These are phyloP conservation scores for Tragelaphus imberbis DNA, from an alignment of 2,113 vertebrate species.

Conservation along the genomic window DNA sequence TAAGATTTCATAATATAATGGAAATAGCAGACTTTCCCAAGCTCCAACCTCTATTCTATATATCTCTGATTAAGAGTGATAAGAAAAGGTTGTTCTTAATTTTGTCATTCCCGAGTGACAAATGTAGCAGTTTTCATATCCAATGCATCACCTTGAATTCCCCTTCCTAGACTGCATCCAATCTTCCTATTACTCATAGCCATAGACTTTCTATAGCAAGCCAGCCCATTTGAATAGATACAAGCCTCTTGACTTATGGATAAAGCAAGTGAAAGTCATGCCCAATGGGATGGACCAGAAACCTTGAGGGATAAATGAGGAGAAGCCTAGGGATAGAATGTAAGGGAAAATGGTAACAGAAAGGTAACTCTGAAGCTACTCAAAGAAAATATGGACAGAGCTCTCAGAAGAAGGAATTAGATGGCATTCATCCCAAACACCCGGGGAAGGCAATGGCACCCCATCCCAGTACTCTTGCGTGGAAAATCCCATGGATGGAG, in stretches of 20 bases:
- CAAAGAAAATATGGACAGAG: too few relatives aligned
- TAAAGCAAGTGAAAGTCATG: fast-evolving
- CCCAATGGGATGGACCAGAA: background rate
- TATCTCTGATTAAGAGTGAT: background rate
- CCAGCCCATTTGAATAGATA: background rate
- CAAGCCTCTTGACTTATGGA: background rate
- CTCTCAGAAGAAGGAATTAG: background rate
- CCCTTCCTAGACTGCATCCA: background rate
- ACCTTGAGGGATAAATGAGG: background rate
- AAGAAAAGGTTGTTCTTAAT: background rate
- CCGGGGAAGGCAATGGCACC: too few relatives aligned
- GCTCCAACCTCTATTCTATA: background rate
- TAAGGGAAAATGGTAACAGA: background rate
- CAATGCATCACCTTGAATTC: background rate
- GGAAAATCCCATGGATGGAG: too few relatives aligned
- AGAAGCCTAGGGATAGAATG: background rate
- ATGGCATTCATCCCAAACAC: fast-evolving
- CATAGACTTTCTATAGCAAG: background rate
- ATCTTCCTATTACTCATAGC: background rate
- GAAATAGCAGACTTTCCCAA: background rate
- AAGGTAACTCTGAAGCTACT: background rate
- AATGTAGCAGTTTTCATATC: background rate
- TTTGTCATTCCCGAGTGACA: background rate
- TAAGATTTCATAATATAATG: background rate
- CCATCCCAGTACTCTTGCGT: too few relatives aligned